Percentiles rank a stretch among this genome's conserved stretches.
phyloP scores from a whole-genome alignment of 2,888 invertebrate species.

The Neoaliturus tenellus region DNA sequence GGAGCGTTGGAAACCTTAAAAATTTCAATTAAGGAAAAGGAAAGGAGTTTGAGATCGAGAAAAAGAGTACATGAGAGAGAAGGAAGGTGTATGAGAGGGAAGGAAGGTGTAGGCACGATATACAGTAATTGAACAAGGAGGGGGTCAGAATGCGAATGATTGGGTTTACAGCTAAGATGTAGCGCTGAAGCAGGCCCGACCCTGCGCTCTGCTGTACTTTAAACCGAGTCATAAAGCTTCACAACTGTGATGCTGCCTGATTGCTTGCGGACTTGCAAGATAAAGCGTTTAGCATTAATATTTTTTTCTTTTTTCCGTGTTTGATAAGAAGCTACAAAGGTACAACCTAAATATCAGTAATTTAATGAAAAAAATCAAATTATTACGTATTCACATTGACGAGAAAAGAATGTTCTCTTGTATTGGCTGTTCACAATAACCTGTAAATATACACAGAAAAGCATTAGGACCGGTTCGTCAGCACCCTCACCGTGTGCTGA shows the following conservation, averaged over 20 bases:
- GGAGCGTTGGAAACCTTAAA: background rate
- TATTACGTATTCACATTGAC: too few relatives aligned
- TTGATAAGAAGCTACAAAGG: too few relatives aligned
- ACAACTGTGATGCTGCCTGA: too few relatives aligned
- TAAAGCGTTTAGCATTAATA: too few relatives aligned
- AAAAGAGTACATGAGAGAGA: background rate
- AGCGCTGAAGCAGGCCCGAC: background rate
- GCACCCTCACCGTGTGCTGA: background rate
- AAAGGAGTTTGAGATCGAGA: background rate
- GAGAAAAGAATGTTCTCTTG: too few relatives aligned
- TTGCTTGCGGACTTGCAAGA: too few relatives aligned
- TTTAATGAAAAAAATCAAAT: too few relatives aligned
- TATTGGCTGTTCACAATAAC: too few relatives aligned
- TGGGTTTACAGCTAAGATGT: slow-evolving; percentile 9
- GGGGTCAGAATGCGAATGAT: slow-evolving; percentile 35
- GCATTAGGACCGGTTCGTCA: background rate
- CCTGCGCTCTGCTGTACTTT: background rate
- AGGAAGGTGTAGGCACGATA: background rate
- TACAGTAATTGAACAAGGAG: slow-evolving; percentile 24
- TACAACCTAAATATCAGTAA: too few relatives aligned
- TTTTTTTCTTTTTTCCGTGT: too few relatives aligned
- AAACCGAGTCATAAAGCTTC: too few relatives aligned
- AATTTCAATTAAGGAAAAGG: slow-evolving; percentile 13
- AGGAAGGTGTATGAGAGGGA: background rate
- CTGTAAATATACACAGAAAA: too few relatives aligned